These are phyloP conservation scores for Peribatodes rhomboidaria DNA, from an alignment of 2,888 invertebrate genomes.

Conservation along the genomic window DNA sequence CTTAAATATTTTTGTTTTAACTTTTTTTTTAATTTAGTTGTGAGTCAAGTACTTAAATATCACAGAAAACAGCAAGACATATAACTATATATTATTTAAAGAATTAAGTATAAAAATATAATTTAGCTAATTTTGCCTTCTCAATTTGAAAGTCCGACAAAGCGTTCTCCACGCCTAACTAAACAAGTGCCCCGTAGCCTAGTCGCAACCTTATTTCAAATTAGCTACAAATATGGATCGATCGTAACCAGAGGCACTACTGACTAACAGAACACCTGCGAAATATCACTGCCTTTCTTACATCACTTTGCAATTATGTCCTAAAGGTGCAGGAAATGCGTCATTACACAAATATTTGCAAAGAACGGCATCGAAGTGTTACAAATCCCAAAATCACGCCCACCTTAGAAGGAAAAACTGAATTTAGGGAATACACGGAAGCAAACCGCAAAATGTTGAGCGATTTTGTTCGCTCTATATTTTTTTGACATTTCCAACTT, in stretches of 20 bases:
- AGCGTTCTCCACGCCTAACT: neutral
- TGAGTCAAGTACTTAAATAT: too few relatives aligned
- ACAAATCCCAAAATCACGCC: conserved; percentile 24
- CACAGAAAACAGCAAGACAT: too few relatives aligned
- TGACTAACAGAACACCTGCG: conserved; percentile 45
- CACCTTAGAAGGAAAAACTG: conserved; percentile 26
- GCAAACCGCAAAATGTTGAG: conserved; percentile 5
- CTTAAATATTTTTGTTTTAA: too few relatives aligned
- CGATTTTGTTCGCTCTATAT: neutral
- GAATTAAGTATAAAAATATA: too few relatives aligned
- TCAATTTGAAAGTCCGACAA: neutral
- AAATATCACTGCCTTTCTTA: conserved; percentile 40
- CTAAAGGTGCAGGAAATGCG: conserved; percentile 40
- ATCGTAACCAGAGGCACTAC: conserved; percentile 35
- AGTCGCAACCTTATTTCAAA: conserved; percentile 23
- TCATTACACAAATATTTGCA: conserved; percentile 41
- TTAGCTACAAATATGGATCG: conserved; percentile 34
- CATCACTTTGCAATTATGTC: conserved; percentile 28
- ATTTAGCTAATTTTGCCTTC: too few relatives aligned
- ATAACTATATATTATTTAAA: too few relatives aligned
- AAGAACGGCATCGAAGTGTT: conserved; percentile 24
- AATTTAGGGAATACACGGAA: neutral
- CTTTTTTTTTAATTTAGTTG: too few relatives aligned
- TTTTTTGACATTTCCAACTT: neutral
- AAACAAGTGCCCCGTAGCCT: neutral